Percentiles rank a stretch among this genome's conserved stretches.
Evolutionary conservation across 2,113 vertebrate genomes (phyloP).

Genomic region (Coryphaenoides rupestris): DNA sequence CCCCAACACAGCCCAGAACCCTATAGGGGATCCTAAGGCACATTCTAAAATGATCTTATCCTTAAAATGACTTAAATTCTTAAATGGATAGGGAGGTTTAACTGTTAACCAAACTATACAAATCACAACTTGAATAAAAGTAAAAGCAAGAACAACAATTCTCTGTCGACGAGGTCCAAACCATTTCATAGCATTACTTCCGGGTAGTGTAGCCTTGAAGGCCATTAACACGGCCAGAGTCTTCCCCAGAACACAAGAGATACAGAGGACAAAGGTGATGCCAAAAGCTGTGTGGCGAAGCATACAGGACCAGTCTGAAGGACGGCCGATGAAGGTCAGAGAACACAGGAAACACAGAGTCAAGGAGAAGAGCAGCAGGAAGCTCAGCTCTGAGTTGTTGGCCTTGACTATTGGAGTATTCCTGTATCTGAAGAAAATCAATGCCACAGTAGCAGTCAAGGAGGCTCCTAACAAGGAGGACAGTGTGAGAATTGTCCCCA

Average conservation of each 20-base stretch:
- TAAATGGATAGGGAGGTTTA: slow-evolving; percentile 63
- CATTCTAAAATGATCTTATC: slow-evolving; percentile 69
- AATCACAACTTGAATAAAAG: slow-evolving; percentile 64
- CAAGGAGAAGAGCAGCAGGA: slow-evolving; percentile 72
- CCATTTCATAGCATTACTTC: slow-evolving; percentile 71
- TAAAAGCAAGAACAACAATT: slow-evolving; percentile 56
- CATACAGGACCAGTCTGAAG: slow-evolving; percentile 71
- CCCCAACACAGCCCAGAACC: slow-evolving; percentile 67
- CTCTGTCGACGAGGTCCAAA: slow-evolving; percentile 70
- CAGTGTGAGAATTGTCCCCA: slow-evolving; percentile 55
- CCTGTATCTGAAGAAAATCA: slow-evolving; percentile 68
- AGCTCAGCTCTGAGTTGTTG: slow-evolving; percentile 76
- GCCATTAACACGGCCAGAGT: slow-evolving; percentile 74
- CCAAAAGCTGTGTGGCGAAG: slow-evolving; percentile 71
- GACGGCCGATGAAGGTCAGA: slow-evolving; percentile 70
- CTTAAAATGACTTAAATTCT: slow-evolving; percentile 49
- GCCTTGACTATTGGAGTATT: slow-evolving; percentile 71
- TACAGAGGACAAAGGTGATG: slow-evolving; percentile 72
- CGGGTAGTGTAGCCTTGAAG: slow-evolving; percentile 71
- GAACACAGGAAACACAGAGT: slow-evolving; percentile 72
- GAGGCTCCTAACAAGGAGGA: slow-evolving; percentile 65
- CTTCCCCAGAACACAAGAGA: slow-evolving; percentile 77
- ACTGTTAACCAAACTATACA: slow-evolving; percentile 67
- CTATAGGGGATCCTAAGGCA: slow-evolving; percentile 53
- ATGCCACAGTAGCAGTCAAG: slow-evolving; percentile 53